These are phyloP conservation scores for Orthosia gracilis DNA, from an alignment of 2,888 invertebrate genomes.

Conservation along the genomic window DNA sequence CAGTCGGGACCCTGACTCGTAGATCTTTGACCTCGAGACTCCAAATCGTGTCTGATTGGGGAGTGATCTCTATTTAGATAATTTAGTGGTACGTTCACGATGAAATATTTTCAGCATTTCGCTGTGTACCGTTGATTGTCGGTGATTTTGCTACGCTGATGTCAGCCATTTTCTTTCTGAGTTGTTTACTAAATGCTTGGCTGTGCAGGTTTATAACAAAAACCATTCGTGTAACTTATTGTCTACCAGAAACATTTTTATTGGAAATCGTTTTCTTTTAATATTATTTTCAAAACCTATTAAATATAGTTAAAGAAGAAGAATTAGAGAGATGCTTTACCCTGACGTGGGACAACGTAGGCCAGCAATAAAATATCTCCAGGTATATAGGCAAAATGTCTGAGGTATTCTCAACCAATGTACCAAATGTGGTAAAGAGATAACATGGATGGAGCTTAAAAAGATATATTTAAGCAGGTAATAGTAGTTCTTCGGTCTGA, in stretches of 20 bases:
- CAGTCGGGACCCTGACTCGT: slow-evolving; percentile 32
- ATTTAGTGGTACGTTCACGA: slow-evolving; percentile 86
- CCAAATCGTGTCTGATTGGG: slow-evolving; percentile 79
- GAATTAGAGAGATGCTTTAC: too few species aligned
- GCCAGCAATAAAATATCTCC: too few species aligned
- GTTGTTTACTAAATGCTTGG: slow-evolving; percentile 64
- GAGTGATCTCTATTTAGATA: slow-evolving; percentile 90
- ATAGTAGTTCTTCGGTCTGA: too few species aligned
- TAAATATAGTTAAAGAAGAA: too few species aligned
- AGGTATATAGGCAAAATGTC: too few species aligned
- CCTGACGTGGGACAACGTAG: too few species aligned
- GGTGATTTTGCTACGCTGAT: slow-evolving; percentile 82
- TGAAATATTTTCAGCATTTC: slow-evolving; percentile 82
- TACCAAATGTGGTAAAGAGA: too few species aligned
- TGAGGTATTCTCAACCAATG: too few species aligned
- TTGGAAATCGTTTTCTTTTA: background rate
- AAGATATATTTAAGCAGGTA: too few species aligned
- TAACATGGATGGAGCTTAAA: too few species aligned
- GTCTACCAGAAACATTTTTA: background rate
- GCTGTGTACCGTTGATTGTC: slow-evolving; percentile 76
- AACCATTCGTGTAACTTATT: background rate
- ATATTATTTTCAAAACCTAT: too few species aligned
- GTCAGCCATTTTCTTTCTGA: slow-evolving; percentile 77
- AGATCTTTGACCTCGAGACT: slow-evolving; percentile 7
- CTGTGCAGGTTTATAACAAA: background rate